These are phyloP conservation scores for Meandrina meandrites DNA, from an alignment of 92 coral and sea anemone species.

Conservation along the genomic window DNA sequence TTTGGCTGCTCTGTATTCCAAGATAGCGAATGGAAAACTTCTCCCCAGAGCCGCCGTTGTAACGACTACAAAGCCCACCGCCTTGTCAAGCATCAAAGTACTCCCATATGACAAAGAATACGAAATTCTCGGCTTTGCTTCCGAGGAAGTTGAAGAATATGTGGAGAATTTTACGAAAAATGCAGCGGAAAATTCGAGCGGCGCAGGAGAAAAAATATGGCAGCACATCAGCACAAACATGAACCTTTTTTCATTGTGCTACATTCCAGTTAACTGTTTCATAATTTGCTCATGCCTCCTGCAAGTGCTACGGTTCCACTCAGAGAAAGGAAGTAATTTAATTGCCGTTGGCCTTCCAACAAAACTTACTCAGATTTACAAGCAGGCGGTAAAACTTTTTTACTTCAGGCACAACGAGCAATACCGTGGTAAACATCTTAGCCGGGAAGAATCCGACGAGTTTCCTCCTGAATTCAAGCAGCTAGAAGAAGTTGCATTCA, in stretches of 20 bases:
- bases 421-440: too few relatives aligned
- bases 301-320: background rate
- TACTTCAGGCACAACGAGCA: too few relatives aligned
- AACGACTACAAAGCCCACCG: constrained; percentile 5
- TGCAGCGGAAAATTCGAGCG: background rate
- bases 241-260: constrained; percentile 29
- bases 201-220: background rate
- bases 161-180: background rate
- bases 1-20: background rate
- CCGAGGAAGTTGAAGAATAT: background rate
- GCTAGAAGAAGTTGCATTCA: too few relatives aligned
- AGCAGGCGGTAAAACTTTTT: too few relatives aligned
- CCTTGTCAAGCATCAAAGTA: background rate
- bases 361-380: too few relatives aligned
- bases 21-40: background rate
- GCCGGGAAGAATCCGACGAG: too few relatives aligned
- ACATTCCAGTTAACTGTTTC: constrained; percentile 47
- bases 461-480: too few relatives aligned
- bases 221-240: background rate
- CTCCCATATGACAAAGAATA: background rate
- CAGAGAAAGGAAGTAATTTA: too few relatives aligned
- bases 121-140: constrained; percentile 21
- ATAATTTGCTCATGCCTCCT: constrained; percentile 35
- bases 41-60: background rate
- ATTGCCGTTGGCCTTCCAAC: too few relatives aligned